Evolutionary conservation across 1,140 invertebrate species (phyloP), one percentile per base, ranked within the genome.

Genomic region (Trichonephila clavata): DNA sequence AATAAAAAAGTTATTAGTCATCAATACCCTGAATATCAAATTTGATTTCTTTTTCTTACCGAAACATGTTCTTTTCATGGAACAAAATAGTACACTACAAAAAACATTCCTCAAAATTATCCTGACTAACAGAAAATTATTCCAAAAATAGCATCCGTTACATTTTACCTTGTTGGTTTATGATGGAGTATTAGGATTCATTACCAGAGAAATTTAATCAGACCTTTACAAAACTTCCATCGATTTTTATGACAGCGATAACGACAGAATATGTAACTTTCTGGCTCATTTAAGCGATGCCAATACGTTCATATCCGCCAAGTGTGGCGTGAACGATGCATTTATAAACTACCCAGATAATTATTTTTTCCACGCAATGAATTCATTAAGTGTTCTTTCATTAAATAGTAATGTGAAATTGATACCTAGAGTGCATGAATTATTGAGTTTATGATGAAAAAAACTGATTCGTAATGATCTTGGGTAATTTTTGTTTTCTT

Each of bases 331-430:
- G 71, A 77, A 50, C 71, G 27, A 32, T 27, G 68, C 24, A 14
- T 32, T 16, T 27, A 18, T 10, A 27, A 77, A 77, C 14, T 32
- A 16, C 14, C 27, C 16, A 24, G 68, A 4, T 27, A 77, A 39
- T 39, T 39, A 77, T 77, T 77, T 77, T 77, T 77, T 39, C 18
- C 71, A 77, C 71, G 32, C 71, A 27, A 77, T 77, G 39, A 39
- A 77, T 77, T 77, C 71, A 77, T 77, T 77, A 77, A 77, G 71
- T 32, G 2, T 13, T 14, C 71, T 32, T 32, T 77, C 32, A 32
- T 77, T 77, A 39, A 77, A 32, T 39, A 32, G 5, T 27, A 77
- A 77, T 39, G 32, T 16, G 71, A 77, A 77, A 77, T 20, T 14
- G 71, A 39, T 77, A 24, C 6, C 13, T 39, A 1, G 16, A 7